Evolutionary conservation across 2,113 vertebrate genomes (phyloP), one percentile per base, ranked within the genome.

Genomic region (Sterna hirundo): DNA sequence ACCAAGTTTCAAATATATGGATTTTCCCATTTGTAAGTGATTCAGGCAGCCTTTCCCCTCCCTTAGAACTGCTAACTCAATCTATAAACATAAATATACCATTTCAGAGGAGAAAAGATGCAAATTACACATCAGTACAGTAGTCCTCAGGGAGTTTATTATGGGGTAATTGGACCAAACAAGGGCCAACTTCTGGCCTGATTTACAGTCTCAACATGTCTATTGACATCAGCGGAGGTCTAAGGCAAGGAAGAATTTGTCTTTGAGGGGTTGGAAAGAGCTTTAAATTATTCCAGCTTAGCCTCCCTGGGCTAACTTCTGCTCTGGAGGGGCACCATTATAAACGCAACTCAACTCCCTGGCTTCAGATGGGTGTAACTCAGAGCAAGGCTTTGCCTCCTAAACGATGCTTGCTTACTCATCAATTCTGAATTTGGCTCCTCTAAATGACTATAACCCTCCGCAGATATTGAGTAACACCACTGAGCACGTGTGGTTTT

Each of bases 11-110:
- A 91, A 93, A 93, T 94, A 93, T 96, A 97, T 97, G 95, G 95
- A 97, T 96, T 97, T 97, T 96, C 91, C 83, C 88, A 95, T 97
- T 97, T 93, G 93, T 68, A 96, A 96, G 92, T 96, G 92, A 95
- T 91, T 91, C 93, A 96, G 94, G 95, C 94, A 96, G 74, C n/a
- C 36, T 85, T 71, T 91, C 60, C 65, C 93, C 87, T 94, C 91
- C 94, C 46, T 84, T 60, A 93, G 90, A 96, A 86, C 81, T 94
- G 93, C 90, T 86, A 94, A 94, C 84, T 93, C 76, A 96, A 97
- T 97, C 96, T 95, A 97, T 94, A 95, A 96, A 91, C 83, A 89
- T 88, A 92, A 96, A 96, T 68, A 95, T 15, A 93, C 64, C 46
- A 87, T 91, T 96, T 89, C 87, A 81, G 93, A 94, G 82, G 68